Evolutionary conservation across 1,140 invertebrate genomes (phyloP).

Genomic region (Rhagoletis zephyria): DNA sequence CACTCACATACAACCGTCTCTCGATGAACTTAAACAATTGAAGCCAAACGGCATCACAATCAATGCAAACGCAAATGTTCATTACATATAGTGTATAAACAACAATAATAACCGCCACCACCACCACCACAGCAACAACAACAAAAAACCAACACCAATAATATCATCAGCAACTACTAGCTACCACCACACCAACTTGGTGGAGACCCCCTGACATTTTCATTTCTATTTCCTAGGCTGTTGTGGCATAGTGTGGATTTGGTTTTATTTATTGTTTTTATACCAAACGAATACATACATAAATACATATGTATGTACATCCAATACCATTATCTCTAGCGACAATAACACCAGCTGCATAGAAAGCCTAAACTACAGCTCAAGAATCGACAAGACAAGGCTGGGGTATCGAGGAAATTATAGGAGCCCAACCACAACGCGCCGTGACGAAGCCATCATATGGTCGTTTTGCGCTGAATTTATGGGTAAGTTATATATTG

Average conservation of each 20-base stretch:
- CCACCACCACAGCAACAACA: not conserved
- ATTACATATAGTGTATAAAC: slow-evolving; percentile 1
- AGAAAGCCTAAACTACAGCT: slow-evolving; percentile 9
- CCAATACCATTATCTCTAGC: slow-evolving; percentile 4
- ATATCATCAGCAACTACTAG: not conserved
- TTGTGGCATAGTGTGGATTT: not conserved
- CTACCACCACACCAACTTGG: not conserved
- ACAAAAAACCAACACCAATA: too few relatives aligned
- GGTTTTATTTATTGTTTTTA: not conserved
- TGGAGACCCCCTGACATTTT: slow-evolving; percentile 42
- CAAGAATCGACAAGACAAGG: not conserved
- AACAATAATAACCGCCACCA: slow-evolving; percentile 25
- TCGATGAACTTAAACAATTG: not conserved
- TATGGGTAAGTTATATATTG: slow-evolving; percentile 31
- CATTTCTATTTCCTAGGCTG: not conserved
- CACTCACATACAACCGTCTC: not conserved
- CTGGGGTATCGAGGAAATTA: not conserved
- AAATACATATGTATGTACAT: not conserved
- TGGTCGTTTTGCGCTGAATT: slow-evolving; percentile 7
- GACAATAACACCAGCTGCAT: slow-evolving; percentile 1
- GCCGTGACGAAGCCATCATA: slow-evolving; percentile 24
- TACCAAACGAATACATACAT: not conserved
- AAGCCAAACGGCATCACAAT: slow-evolving; percentile 4
- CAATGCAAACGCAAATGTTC: not conserved
- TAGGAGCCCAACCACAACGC: slow-evolving; percentile 10